Base-by-base conservation (phyloP, 2,797 vertebrate genomes). In the Characodon lateralis region DNA sequence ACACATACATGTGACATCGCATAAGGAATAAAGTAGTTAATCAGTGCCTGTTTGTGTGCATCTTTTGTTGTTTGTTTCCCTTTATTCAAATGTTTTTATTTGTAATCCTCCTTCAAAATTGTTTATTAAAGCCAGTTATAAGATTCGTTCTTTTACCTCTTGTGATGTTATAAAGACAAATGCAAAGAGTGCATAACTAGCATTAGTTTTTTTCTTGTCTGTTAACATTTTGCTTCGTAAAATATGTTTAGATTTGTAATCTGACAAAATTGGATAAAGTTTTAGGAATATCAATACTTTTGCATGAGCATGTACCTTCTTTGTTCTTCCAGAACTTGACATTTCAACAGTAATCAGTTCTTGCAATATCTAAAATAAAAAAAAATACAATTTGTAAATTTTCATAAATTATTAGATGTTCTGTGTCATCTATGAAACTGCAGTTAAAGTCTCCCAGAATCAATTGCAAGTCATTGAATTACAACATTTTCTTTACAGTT, bases 401-500 rank as follows among this genome's bases (percentile, higher is more conserved):
- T 16, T 43, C 72, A 76, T 55, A 72, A 87, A 84, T 85, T 20
- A 82, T 84, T 80, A 68, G 46, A 87, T 84, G 77, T 79, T 83
- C 71, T 68, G 2, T 51, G 13, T 61, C 56, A 68, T 78, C 65
- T 68, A 59, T 73, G 50, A 83, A 78, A 65, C 82, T 76, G 39
- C 26, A 78, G 78, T 55, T 55, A 73, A 76, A 84, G 78, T 79
- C 41, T 50, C 73, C 65, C 71, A 12, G 76, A 85, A 85, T 61
- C 74, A 83, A 81, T 87, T 80, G 81, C 41, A 80, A 68, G 12
- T 77, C 69, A 87, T 85, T 63, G n/a, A 79, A 86, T 89, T 74
- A 86, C 79, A 72, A 73, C 46, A 22, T 5, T n/a, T 24, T 39
- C 51, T 22, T 50, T 50, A 20, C n/a, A 39, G 51, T 24, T 80